phyloP scores from a whole-genome alignment of 2,113 vertebrate species.

The Sardina pilchardus region DNA sequence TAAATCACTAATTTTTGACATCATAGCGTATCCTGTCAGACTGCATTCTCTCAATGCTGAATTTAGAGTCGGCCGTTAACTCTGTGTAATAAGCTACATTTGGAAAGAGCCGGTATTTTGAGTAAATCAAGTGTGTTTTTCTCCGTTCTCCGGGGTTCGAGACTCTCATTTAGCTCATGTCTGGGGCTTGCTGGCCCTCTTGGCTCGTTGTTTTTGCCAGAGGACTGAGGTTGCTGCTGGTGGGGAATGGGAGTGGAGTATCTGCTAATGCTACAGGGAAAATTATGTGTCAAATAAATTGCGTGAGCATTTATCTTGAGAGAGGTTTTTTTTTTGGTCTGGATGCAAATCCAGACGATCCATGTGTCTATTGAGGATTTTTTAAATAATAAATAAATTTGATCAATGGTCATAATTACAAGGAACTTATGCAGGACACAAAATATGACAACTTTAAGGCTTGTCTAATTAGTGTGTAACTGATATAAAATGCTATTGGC shows the following conservation, averaged over 20 bases:
- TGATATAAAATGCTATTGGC: background rate
- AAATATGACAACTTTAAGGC: background rate
- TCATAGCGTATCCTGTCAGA: slow-evolving; percentile 51
- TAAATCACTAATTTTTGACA: slow-evolving; percentile 59
- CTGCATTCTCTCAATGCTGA: slow-evolving; percentile 59
- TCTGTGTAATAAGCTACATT: slow-evolving; percentile 56
- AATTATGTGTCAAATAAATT: slow-evolving; percentile 48
- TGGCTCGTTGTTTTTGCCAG: slow-evolving; percentile 61
- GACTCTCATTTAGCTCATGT: slow-evolving; percentile 67
- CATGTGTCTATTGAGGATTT: background rate
- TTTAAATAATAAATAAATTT: background rate
- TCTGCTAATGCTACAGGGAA: slow-evolving; percentile 50
- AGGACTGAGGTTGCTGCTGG: slow-evolving; percentile 50
- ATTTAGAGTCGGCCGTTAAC: slow-evolving; percentile 54
- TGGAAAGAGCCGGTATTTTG: slow-evolving; percentile 59
- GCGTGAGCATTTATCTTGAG: slow-evolving; percentile 36
- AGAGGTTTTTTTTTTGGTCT: background rate
- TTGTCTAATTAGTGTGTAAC: background rate
- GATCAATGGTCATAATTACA: background rate
- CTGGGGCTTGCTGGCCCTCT: slow-evolving; percentile 59
- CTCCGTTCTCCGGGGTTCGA: slow-evolving; percentile 53
- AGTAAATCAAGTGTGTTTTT: slow-evolving; percentile 58
- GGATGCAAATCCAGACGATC: background rate
- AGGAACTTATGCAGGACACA: background rate
- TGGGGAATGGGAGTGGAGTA: slow-evolving; percentile 30